Conservation (phyloP, 1,140 invertebrate species). For the Tribolium madens region DNA sequence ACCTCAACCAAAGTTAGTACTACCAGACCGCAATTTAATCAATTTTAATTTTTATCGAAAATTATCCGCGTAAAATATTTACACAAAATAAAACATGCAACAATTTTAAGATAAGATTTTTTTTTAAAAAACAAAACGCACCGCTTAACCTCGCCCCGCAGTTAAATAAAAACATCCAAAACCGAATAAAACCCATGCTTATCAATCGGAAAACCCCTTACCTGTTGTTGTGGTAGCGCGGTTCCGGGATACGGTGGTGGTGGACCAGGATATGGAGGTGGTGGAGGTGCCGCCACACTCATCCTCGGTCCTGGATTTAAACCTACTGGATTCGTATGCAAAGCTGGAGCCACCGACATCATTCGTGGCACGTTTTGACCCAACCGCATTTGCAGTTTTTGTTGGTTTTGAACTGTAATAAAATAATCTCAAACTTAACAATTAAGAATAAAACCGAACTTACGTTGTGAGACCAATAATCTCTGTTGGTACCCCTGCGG, state of each 20-base stretch:
- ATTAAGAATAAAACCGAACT: constrained; percentile 11
- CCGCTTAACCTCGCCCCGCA: background rate
- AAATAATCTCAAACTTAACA: background rate
- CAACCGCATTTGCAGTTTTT: constrained; percentile 63
- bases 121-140: background rate
- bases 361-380: constrained; percentile 56
- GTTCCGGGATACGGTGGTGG: constrained; percentile 77
- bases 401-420: constrained; percentile 63
- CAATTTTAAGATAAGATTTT: background rate
- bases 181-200: constrained; percentile 49
- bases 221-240: constrained; percentile 60
- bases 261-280: constrained; percentile 73
- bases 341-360: constrained; percentile 53
- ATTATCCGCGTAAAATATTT: background rate
- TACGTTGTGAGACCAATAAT: constrained; percentile 55
- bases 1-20: constrained; percentile 55
- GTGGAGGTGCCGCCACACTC: constrained; percentile 65
- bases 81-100: background rate
- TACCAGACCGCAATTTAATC: constrained; percentile 21
- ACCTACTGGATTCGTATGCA: constrained; percentile 63
- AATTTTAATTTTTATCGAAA: background rate
- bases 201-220: constrained; percentile 44
- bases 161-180: constrained; percentile 60
- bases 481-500: constrained; percentile 68
- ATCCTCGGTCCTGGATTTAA: constrained; percentile 52